Percentiles rank a stretch among this genome's conserved stretches.
Evolutionary conservation across 2,888 invertebrate genomes (phyloP).

Genomic region (Poecilobothrus nobilitatus): DNA sequence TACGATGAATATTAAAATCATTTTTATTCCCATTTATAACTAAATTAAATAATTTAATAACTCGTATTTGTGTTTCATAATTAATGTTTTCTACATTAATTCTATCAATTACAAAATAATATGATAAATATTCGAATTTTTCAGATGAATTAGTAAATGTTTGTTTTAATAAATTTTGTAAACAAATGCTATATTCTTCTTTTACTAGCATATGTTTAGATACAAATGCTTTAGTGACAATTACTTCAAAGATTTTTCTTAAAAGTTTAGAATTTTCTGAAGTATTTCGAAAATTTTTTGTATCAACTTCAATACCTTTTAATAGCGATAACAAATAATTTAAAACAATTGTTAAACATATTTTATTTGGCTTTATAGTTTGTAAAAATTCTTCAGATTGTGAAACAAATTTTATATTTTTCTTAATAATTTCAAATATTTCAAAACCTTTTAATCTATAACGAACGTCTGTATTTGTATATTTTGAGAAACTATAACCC

Average conservation of each 20-base stretch:
- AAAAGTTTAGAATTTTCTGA: conserved; percentile 17
- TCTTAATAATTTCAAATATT: conserved; percentile 27
- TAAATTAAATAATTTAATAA: conserved; percentile 38
- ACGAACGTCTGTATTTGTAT: background rate
- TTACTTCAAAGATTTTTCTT: conserved; percentile 29
- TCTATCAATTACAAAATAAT: conserved; percentile 45
- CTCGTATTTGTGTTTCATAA: conserved; percentile 46
- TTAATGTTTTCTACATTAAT: background rate
- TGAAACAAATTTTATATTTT: conserved; percentile 20
- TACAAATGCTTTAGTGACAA: conserved; percentile 25
- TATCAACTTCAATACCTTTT: conserved; percentile 36
- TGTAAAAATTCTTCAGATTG: conserved; percentile 35
- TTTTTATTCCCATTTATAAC: conserved; percentile 26
- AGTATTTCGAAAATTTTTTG: conserved; percentile 27
- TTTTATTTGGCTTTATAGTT: conserved; percentile 43
- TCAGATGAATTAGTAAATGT: conserved; percentile 44
- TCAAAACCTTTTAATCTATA: conserved; percentile 24
- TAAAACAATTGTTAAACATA: conserved; percentile 51
- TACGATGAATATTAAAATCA: conserved; percentile 23
- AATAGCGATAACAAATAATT: conserved; percentile 49
- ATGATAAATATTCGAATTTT: conserved; percentile 51
- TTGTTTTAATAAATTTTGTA: conserved; percentile 45
- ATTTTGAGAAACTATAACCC: background rate
- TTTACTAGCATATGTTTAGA: conserved; percentile 22
- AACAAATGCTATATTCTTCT: conserved; percentile 28